A percentile compares a stretch with the other conserved stretches of the same genome.
Evolutionary conservation across 2,113 vertebrate species (phyloP).

Genomic region (Aviceda subcristata): DNA sequence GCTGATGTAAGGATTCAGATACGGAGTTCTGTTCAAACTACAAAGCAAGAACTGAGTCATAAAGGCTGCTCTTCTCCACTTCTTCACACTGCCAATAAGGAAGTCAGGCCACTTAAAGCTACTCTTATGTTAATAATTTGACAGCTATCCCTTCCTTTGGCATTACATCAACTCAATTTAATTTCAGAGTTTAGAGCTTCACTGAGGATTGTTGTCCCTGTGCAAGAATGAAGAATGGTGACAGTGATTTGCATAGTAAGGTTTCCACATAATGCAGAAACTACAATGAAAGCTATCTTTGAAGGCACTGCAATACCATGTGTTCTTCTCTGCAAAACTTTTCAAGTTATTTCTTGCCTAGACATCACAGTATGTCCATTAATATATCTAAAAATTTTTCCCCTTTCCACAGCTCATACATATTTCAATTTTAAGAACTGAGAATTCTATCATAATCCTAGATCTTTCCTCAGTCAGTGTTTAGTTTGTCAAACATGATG

Average conservation of each 20-base stretch:
- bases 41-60: conserved; percentile 62
- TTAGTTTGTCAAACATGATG: background rate
- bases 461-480: background rate
- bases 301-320: background rate
- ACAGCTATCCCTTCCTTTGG: conserved; percentile 40
- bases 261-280: background rate
- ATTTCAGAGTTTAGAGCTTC: background rate
- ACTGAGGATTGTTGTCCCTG: background rate
- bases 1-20: conserved; percentile 61
- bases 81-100: conserved; percentile 39
- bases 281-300: background rate
- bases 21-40: conserved; percentile 8
- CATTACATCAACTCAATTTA: background rate
- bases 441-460: background rate
- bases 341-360: background rate
- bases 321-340: background rate
- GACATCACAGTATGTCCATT: background rate
- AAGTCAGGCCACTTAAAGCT: conserved; percentile 42
- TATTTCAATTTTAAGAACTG: background rate
- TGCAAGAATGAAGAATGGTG: conserved; percentile 3
- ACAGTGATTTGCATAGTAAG: background rate
- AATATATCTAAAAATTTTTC: fast-evolving
- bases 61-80: conserved; percentile 49
- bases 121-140: conserved; percentile 20
- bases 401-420: background rate